A percentile compares a stretch with the other conserved stretches of the same genome.
phyloP scores from a whole-genome alignment of 2,797 vertebrate species.

The Schizopygopsis malacanthus region DNA sequence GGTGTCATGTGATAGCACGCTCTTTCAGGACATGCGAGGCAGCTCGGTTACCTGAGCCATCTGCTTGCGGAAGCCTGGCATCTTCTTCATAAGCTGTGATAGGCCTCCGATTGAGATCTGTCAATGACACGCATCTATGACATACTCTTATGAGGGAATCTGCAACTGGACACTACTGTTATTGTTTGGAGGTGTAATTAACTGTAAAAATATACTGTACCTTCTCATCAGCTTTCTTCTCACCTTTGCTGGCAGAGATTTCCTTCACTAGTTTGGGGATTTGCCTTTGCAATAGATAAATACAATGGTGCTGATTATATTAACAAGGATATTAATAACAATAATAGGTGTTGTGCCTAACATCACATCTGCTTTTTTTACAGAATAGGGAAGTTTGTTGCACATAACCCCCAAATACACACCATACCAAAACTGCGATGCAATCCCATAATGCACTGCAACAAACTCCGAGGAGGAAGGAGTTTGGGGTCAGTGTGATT shows the following conservation, averaged over 20 bases:
- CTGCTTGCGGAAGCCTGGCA: slow-evolving; percentile 94
- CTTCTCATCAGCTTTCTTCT: slow-evolving; percentile 90
- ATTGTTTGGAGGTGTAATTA: slow-evolving; percentile 1
- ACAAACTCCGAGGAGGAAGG: neutral
- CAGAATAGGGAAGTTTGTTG: neutral
- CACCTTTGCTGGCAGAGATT: slow-evolving; percentile 78
- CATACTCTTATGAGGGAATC: neutral
- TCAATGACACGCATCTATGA: neutral
- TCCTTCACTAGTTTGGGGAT: slow-evolving; percentile 95
- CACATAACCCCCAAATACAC: neutral
- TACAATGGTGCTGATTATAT: neutral
- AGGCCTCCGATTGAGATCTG: slow-evolving; percentile 88
- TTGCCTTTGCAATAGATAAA: slow-evolving; percentile 76
- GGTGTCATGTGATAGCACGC: slow-evolving; percentile 20
- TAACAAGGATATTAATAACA: neutral
- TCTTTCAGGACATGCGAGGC: neutral
- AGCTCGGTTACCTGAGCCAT: slow-evolving; percentile 83
- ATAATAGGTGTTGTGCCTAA: neutral
- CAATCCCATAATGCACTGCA: neutral
- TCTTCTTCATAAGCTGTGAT: slow-evolving; percentile 97
- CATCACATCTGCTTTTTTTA: neutral
- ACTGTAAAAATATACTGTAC: slow-evolving; percentile 67
- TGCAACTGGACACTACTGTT: slow-evolving; percentile 36
- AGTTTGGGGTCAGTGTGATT: neutral
- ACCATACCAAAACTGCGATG: neutral